Percentiles rank a stretch among this genome's conserved stretches.
Conservation (phyloP, 2,113 vertebrate species). For the Anguilla japonica region DNA sequence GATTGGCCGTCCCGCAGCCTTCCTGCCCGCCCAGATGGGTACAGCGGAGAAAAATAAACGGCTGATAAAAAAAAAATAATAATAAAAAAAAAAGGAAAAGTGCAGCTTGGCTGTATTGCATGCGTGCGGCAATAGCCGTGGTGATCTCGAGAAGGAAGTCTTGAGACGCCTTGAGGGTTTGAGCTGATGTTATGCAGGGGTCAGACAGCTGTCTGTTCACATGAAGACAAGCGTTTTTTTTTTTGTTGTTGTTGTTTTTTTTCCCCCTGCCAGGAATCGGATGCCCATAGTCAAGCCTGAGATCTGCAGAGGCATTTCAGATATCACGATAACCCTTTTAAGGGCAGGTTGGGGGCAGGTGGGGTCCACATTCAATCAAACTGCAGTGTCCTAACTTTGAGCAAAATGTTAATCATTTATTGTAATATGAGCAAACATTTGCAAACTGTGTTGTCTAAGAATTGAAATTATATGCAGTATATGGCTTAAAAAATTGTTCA, state of each 20-base stretch:
- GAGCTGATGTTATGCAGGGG: slow-evolving; percentile 1
- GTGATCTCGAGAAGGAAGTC: background rate
- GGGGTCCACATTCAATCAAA: background rate
- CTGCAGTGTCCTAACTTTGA: background rate
- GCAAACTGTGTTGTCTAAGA: background rate
- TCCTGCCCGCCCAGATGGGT: background rate
- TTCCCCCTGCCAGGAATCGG: too few species aligned
- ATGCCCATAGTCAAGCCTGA: background rate
- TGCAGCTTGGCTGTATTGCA: background rate
- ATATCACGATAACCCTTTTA: slow-evolving; percentile 5
- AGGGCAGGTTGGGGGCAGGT: slow-evolving; percentile 20
- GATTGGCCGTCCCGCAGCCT: background rate
- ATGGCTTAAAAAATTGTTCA: background rate
- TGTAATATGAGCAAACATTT: background rate
- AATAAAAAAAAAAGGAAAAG: background rate
- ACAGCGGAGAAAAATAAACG: background rate
- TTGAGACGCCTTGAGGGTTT: background rate
- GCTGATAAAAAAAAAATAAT: too few species aligned
- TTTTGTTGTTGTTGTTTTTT: too few species aligned
- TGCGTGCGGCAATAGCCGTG: background rate
- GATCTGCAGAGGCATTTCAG: slow-evolving; percentile 4
- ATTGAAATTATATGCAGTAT: background rate
- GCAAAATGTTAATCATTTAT: background rate
- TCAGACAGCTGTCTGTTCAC: slow-evolving; percentile 1
- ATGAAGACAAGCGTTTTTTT: slow-evolving; percentile 6